Percentiles rank a stretch among this genome's conserved stretches.
phyloP scores from a whole-genome alignment of 64 coral and sea anemone species.

The Stichodactyla mertensii region DNA sequence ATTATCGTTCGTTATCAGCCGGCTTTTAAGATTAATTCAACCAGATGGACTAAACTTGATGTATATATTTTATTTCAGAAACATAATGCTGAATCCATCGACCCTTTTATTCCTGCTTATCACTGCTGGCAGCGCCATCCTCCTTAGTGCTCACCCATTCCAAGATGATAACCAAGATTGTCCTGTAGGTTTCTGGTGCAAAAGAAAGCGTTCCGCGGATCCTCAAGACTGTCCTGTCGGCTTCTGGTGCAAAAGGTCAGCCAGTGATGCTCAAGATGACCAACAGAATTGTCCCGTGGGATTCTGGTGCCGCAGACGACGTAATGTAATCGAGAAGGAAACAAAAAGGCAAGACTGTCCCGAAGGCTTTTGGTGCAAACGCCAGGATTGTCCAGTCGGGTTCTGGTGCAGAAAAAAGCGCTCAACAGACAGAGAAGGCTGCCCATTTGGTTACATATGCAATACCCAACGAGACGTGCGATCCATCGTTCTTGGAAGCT shows the following conservation, averaged over 20 bases:
- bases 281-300: slow-evolving; percentile 24
- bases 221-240: slow-evolving; percentile 27
- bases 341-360: slow-evolving; percentile 27
- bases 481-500: slow-evolving; percentile 10
- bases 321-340: slow-evolving; percentile 48
- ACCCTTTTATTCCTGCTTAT: background rate
- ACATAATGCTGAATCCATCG: background rate
- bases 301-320: slow-evolving; percentile 41
- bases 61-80: background rate
- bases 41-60: background rate
- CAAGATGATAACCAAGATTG: slow-evolving; percentile 18
- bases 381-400: slow-evolving; percentile 31
- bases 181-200: slow-evolving; percentile 59
- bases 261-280: background rate
- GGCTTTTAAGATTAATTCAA: no score
- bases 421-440: slow-evolving; percentile 5
- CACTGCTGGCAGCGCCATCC: background rate
- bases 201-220: slow-evolving; percentile 38
- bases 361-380: slow-evolving; percentile 58
- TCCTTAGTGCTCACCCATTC: background rate
- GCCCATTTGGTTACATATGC: slow-evolving; percentile 39
- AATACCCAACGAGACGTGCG: slow-evolving; percentile 19
- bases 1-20: no score
- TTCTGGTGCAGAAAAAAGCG: slow-evolving; percentile 71
- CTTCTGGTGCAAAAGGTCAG: slow-evolving; percentile 55